A percentile compares a stretch with the other conserved stretches of the same genome.
Conservation (phyloP, 1,140 invertebrate genomes). For the Lasioglossum albipes region DNA sequence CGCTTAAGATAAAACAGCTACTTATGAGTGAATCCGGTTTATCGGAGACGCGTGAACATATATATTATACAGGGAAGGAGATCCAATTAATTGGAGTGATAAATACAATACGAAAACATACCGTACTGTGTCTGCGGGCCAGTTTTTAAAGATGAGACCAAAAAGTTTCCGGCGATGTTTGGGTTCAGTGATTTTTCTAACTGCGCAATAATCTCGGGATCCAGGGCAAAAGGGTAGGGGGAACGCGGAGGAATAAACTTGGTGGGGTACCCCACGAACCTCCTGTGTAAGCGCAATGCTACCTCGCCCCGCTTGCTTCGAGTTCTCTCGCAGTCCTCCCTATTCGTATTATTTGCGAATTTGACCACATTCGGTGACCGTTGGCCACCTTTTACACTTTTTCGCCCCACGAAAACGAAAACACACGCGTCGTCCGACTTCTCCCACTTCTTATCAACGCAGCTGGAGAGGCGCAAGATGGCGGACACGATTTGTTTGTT, state of each 20-base stretch:
- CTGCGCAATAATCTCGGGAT: constrained; percentile 72
- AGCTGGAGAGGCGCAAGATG: constrained; percentile 67
- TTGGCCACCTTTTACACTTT: constrained; percentile 57
- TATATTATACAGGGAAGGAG: background rate
- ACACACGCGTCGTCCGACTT: constrained; percentile 24
- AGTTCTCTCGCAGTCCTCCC: constrained; percentile 65
- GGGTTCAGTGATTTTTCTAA: constrained; percentile 61
- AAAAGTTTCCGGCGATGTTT: constrained; percentile 26
- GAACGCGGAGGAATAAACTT: constrained; percentile 55
- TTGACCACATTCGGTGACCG: constrained; percentile 74
- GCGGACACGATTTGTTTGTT: constrained; percentile 66
- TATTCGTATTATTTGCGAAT: constrained; percentile 53
- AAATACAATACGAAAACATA: constrained; percentile 20
- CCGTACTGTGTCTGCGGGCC: constrained; percentile 32
- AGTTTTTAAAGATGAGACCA: constrained; percentile 16
- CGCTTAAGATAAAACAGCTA: too few relatives aligned
- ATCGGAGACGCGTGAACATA: background rate
- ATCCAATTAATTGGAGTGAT: background rate
- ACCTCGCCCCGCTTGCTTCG: constrained; percentile 60
- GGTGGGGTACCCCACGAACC: constrained; percentile 57
- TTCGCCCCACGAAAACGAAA: constrained; percentile 23
- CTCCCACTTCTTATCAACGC: constrained; percentile 42
- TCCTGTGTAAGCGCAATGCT: constrained; percentile 61
- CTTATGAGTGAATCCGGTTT: too few relatives aligned
- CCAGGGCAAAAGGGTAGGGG: constrained; percentile 64